Percentiles rank a stretch among this genome's conserved stretches.
These are phyloP conservation scores for Enchytraeus crypticus DNA, from an alignment of 2,888 invertebrate species.

Conservation along the genomic window DNA sequence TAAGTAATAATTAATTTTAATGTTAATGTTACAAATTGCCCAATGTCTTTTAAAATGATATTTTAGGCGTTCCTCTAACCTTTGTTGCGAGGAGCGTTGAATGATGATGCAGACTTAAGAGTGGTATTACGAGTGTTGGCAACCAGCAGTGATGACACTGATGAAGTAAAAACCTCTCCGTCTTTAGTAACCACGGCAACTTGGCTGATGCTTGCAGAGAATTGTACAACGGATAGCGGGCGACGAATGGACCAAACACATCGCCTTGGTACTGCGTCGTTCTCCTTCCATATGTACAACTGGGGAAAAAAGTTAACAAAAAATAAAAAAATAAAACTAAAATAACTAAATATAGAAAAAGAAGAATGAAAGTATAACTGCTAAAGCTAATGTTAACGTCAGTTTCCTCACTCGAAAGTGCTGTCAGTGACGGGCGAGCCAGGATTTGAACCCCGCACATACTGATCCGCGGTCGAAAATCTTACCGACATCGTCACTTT, in stretches of 20 bases:
- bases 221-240: slow-evolving; percentile 55
- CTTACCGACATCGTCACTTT: no score
- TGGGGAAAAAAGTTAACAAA: slow-evolving; percentile 18
- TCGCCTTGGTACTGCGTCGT: slow-evolving; percentile 42
- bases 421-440: no score
- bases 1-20: no score
- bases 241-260: slow-evolving; percentile 60
- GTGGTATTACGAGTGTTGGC: background rate
- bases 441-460: no score
- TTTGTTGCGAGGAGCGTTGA: background rate
- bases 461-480: no score
- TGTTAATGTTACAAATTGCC: no score
- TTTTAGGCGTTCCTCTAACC: no score
- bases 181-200: slow-evolving; percentile 59
- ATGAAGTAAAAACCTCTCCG: slow-evolving; percentile 61
- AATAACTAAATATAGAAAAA: background rate
- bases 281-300: slow-evolving; percentile 62
- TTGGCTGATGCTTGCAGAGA: slow-evolving; percentile 56
- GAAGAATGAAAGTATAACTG: no score
- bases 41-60: no score
- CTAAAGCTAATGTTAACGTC: no score
- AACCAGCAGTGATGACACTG: slow-evolving; percentile 17
- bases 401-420: no score
- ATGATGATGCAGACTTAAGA: background rate
- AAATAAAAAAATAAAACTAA: background rate